phyloP scores from a whole-genome alignment of 2,797 vertebrate species.

The Paguma larvata region DNA sequence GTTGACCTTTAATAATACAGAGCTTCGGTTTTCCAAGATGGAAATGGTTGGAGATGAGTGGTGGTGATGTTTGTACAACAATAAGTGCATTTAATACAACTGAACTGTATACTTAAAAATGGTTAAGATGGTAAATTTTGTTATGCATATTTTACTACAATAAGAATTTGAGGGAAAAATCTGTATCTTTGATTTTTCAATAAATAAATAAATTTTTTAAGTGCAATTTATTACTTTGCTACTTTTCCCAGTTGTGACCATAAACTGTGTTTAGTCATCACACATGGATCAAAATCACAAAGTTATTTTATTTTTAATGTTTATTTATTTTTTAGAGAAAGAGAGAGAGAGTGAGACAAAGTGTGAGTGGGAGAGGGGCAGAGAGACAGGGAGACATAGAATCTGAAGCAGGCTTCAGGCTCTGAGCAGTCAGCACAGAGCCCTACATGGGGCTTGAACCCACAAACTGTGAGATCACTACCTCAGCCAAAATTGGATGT shows the following conservation, averaged over 20 bases:
- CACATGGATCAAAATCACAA: not conserved
- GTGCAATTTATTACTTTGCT: not conserved
- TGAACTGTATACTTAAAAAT: not conserved
- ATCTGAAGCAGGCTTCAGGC: no score
- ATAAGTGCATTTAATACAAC: not conserved
- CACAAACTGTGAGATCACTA: no score
- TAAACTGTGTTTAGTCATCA: not conserved
- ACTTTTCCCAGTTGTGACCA: not conserved
- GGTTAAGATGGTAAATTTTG: not conserved
- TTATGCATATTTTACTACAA: not conserved
- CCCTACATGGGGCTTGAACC: no score
- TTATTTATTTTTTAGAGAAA: no score
- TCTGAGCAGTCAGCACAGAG: no score
- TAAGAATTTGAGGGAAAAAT: not conserved
- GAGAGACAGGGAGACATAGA: no score
- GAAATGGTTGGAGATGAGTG: not conserved
- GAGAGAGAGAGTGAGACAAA: no score
- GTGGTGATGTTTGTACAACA: not conserved
- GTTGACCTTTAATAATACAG: not conserved
- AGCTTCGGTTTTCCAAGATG: not conserved
- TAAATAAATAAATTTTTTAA: not conserved
- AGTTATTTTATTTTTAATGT: not conserved
- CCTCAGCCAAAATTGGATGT: no score
- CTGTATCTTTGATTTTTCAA: not conserved
- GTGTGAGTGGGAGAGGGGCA: no score